Percentiles rank a stretch among this genome's conserved stretches.
phyloP scores from a whole-genome alignment of 2,797 vertebrate genomes.

The Melanotaenia maccullochi region DNA sequence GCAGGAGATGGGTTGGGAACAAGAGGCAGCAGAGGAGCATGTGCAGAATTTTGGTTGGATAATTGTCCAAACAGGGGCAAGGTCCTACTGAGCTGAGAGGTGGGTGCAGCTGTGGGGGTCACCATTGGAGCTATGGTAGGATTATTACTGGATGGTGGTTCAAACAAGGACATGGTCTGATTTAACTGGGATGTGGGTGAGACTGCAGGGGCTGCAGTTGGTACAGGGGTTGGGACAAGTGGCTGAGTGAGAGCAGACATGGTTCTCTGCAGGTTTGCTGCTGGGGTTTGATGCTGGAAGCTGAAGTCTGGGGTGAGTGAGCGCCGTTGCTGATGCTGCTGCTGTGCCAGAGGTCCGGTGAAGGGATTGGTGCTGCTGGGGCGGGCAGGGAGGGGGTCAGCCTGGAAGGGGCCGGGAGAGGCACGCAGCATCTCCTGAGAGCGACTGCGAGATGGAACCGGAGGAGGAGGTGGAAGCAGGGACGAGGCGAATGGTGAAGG shows the following conservation, averaged over 20 bases:
- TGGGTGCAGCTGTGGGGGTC: conserved; percentile 31
- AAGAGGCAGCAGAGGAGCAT: conserved; percentile 40
- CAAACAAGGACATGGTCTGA: conserved; percentile 63
- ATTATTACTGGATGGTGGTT: conserved; percentile 36
- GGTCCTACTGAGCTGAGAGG: conserved; percentile 61
- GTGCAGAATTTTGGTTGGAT: conserved; percentile 38
- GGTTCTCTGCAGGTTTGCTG: conserved; percentile 68
- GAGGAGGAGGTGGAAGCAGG: conserved; percentile 86
- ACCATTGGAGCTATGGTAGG: conserved; percentile 12
- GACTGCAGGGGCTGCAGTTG: conserved; percentile 28
- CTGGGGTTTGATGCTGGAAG: conserved; percentile 51
- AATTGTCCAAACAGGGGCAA: conserved; percentile 56
- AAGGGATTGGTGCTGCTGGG: conserved; percentile 86
- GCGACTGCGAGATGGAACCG: conserved; percentile 81
- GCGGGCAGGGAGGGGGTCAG: conserved; percentile 75
- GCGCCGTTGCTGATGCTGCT: conserved; percentile 80
- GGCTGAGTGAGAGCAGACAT: conserved; percentile 59
- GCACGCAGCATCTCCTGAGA: conserved; percentile 83
- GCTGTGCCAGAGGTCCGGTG: conserved; percentile 66
- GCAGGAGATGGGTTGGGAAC: conserved; percentile 4
- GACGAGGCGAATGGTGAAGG: conserved; percentile 70
- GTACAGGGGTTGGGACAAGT: conserved; percentile 54
- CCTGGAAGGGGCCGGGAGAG: conserved; percentile 83
- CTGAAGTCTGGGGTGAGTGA: conserved; percentile 74
- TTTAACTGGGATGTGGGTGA: conserved; percentile 51